Evolutionary conservation across 2,888 invertebrate species (phyloP), one percentile per base, ranked within the genome.

Genomic region (Oligia strigilis): DNA sequence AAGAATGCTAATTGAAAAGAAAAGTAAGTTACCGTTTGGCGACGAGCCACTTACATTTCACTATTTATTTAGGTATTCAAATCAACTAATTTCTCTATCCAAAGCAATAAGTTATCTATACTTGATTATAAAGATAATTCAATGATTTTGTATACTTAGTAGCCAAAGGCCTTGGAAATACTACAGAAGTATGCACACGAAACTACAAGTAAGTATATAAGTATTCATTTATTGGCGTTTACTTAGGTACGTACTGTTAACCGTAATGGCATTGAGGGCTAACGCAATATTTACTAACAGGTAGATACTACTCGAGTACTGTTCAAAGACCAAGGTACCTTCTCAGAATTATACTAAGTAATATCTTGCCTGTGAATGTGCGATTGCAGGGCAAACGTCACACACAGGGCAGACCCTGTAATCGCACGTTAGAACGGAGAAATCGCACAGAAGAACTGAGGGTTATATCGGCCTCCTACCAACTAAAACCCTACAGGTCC

Each of bases 211-310:
- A 67, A 43, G 46, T 49, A 19, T 49, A 74, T 52, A 80, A 14
- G 58, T 72, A 72, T 74, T 81, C 1, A 72, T 62, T 62, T 52
- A 29, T 49, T 55, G 17, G 62, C 65, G 55, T 73, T 76, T 73
- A 76, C 77, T 55, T 70, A 73, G 29, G 29, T 29, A 29, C 76
- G 29, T 29, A 29, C 76, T 60, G 46, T 65, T 76, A 71, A 58
- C 65, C 19, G 66, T 62, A 40, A 36, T 70, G 72, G 72, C 72
- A 72, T 83, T 84, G 73, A 86, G 60, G 70, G 17, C n/a, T 86
- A 82, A 36, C 70, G 83, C 78, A 82, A 84, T 83, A 67, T 86
- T 72, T 83, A 60, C 52, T 19, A 73, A 73, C n/a, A 40, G 6
- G 40, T 76, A 13, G 29, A 29, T 29, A 29, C n/a, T 6, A 70